Evolutionary conservation across 2,797 vertebrate genomes (phyloP).

Genomic region (Poeciliopsis turneri): DNA sequence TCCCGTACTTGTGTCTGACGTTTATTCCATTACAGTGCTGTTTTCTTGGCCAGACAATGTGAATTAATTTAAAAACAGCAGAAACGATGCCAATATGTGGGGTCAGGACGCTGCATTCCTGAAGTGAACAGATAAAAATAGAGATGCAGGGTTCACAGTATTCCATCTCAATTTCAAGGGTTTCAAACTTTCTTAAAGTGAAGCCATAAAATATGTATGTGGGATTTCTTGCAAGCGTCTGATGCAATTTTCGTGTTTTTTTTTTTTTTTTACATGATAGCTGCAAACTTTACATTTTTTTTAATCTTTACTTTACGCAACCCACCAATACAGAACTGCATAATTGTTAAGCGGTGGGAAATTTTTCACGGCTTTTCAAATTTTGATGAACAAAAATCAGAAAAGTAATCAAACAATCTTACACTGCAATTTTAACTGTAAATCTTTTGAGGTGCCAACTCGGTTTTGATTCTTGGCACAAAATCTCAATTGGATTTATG

Average conservation of each 20-base stretch:
- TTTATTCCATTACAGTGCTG: neutral
- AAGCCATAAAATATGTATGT: neutral
- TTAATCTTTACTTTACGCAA: neutral
- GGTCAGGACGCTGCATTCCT: neutral
- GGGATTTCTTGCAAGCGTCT: neutral
- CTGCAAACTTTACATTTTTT: neutral
- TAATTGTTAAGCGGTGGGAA: neutral
- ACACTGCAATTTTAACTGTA: neutral
- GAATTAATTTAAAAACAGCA: neutral
- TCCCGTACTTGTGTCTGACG: neutral
- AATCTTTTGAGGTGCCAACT: neutral
- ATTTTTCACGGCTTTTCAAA: neutral
- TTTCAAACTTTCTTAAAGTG: neutral
- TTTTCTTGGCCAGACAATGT: neutral
- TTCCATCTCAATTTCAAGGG: neutral
- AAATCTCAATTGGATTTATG: neutral
- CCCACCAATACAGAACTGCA: neutral
- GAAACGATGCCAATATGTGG: neutral
- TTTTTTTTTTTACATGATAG: neutral
- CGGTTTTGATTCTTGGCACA: neutral
- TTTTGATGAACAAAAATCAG: neutral
- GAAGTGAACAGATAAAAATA: neutral
- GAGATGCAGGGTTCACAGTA: neutral
- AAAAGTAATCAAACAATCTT: neutral
- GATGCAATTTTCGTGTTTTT: too few species aligned